These are phyloP conservation scores for Malurus leucopterus DNA, from an alignment of 2,797 vertebrate genomes.

Conservation along the genomic window DNA sequence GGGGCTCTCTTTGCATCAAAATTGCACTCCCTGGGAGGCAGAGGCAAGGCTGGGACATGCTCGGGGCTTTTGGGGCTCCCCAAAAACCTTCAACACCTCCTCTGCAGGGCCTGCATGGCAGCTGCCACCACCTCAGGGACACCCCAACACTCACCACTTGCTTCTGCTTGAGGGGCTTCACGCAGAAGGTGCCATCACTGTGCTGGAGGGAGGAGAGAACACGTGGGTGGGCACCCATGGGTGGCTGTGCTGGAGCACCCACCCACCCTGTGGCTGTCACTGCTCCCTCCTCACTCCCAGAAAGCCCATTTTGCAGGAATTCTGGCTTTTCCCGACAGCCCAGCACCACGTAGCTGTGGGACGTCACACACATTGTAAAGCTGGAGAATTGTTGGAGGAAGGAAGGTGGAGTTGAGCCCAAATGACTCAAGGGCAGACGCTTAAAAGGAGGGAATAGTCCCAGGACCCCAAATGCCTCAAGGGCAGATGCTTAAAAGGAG, in stretches of 20 bases:
- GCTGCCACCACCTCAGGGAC: not conserved
- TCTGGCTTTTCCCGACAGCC: not conserved
- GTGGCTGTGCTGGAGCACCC: not conserved
- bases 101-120: not conserved
- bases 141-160: conserved; percentile 86
- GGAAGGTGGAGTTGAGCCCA: not conserved
- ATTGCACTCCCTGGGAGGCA: not conserved
- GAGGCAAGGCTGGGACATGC: not conserved
- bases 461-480: not conserved
- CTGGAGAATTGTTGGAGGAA: not conserved
- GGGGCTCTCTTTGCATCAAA: rapidly evolving
- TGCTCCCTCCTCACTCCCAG: rapidly evolving
- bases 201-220: conserved; percentile 74
- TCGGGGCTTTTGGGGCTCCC: not conserved
- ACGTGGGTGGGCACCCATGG: not conserved
- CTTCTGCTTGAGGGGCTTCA: conserved; percentile 98
- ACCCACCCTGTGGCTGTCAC: not conserved
- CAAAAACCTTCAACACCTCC: not conserved
- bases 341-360: not conserved
- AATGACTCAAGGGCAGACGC: not conserved
- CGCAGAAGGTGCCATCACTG: conserved; percentile 91
- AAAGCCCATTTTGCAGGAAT: not conserved
- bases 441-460: not conserved
- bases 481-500: not conserved
- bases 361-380: not conserved